Conservation (phyloP, 2,888 invertebrate genomes). For the Eumerus sabulonum region DNA sequence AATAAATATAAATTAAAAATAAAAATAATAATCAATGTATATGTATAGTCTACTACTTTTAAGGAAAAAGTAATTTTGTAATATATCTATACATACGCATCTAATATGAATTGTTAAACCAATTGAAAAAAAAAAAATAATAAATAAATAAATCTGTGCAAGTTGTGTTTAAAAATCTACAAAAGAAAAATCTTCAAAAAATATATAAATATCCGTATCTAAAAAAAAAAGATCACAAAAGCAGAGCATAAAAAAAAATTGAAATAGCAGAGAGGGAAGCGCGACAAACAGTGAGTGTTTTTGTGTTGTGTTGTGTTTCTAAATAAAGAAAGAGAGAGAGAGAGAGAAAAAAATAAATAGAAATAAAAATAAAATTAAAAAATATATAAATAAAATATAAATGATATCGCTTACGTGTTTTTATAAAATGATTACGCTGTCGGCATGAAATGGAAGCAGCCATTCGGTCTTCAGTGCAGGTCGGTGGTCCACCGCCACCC, state of each 20-base stretch:
- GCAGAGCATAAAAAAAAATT: slow-evolving; percentile 32
- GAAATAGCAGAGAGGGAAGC: slow-evolving; percentile 8
- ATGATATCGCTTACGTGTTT: slow-evolving; percentile 59
- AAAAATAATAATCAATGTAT: slow-evolving; percentile 41
- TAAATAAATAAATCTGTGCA: slow-evolving; percentile 55
- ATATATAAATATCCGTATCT: not conserved
- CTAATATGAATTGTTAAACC: slow-evolving; percentile 54
- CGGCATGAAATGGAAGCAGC: slow-evolving; percentile 80
- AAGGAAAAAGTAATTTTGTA: slow-evolving; percentile 57
- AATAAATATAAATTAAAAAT: slow-evolving; percentile 43
- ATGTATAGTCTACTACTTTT: slow-evolving; percentile 52
- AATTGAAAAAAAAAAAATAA: slow-evolving; percentile 16
- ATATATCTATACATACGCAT: slow-evolving; percentile 63
- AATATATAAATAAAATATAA: slow-evolving; percentile 37
- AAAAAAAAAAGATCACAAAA: slow-evolving; percentile 9
- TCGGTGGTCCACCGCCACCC: slow-evolving; percentile 79
- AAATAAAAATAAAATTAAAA: slow-evolving; percentile 17
- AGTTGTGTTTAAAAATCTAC: slow-evolving; percentile 39
- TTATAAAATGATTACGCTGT: slow-evolving; percentile 75
- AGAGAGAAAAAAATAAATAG: not conserved
- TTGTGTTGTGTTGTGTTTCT: slow-evolving; percentile 70
- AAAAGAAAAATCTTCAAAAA: slow-evolving; percentile 11
- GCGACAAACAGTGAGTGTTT: slow-evolving; percentile 35
- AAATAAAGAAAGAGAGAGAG: slow-evolving; percentile 32
- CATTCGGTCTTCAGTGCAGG: slow-evolving; percentile 80